Percentiles rank a stretch among this genome's conserved stretches.
phyloP scores from a whole-genome alignment of 2,888 invertebrate species.

The Scaptomyza reducta region DNA sequence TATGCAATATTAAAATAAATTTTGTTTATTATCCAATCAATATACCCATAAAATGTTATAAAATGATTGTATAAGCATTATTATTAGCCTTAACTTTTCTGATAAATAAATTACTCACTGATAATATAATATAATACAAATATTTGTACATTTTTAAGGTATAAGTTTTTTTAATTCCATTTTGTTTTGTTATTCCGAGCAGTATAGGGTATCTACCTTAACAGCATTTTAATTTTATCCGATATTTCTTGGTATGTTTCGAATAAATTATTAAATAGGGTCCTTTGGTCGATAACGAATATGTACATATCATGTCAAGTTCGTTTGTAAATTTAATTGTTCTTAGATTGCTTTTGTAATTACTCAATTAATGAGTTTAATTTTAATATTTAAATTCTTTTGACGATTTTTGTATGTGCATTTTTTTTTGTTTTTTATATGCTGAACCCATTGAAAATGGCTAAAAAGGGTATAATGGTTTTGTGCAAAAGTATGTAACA shows the following conservation, averaged over 20 bases:
- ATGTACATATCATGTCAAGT: neutral
- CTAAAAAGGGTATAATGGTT: no score
- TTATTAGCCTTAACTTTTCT: no score
- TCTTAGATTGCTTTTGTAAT: neutral
- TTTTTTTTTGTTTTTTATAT: no score
- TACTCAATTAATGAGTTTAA: neutral
- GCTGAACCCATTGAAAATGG: no score
- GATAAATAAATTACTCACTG: no score
- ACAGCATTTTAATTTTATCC: neutral
- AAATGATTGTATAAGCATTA: no score
- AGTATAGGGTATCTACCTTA: neutral
- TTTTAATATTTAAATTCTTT: neutral
- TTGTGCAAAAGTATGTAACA: no score
- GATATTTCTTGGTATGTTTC: neutral
- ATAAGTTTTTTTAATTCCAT: no score
- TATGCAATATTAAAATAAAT: neutral
- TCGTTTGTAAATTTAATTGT: neutral
- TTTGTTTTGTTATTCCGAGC: neutral
- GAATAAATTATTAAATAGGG: neutral
- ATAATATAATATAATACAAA: no score
- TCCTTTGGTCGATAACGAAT: neutral
- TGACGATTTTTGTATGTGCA: no score
- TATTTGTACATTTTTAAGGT: no score
- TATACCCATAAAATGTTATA: no score
- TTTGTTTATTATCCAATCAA: neutral